A percentile compares a stretch with the other conserved stretches of the same genome.
phyloP scores from a whole-genome alignment of 2,113 vertebrate species.

The Miniopterus natalensis region DNA sequence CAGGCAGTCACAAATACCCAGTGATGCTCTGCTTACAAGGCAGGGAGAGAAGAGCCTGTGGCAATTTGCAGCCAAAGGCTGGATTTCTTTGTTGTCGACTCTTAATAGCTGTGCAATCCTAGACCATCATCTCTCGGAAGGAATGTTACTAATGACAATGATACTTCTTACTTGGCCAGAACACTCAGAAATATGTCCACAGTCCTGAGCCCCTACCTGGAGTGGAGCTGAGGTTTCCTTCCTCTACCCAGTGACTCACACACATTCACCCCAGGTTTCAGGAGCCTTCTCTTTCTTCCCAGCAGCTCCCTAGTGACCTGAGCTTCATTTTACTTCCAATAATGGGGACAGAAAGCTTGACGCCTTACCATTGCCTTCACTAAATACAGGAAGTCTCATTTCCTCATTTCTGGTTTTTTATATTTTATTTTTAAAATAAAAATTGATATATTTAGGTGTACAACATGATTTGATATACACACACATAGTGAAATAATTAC shows the following conservation, averaged over 20 bases:
- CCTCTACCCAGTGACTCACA: not conserved
- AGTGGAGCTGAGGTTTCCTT: not conserved
- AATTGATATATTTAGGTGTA: not conserved
- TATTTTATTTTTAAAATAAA: constrained; percentile 42
- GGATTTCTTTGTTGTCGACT: not conserved
- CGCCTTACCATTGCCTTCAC: not conserved
- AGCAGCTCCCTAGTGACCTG: not conserved
- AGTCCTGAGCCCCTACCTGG: not conserved
- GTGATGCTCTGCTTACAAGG: not conserved
- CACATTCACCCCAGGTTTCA: not conserved
- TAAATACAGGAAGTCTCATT: not conserved
- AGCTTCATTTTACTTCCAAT: not conserved
- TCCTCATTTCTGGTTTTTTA: not conserved
- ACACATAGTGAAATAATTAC: not conserved
- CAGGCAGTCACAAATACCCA: too few species aligned
- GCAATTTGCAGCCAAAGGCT: not conserved
- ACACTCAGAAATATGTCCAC: not conserved
- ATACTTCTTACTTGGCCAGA: not conserved
- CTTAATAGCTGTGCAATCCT: not conserved
- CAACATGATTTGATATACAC: not conserved
- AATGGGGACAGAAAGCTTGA: not conserved
- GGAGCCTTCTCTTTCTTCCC: not conserved
- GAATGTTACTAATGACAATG: not conserved
- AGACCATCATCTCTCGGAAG: not conserved
- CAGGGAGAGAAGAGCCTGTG: not conserved